Conservation (phyloP, 2,113 vertebrate genomes). For the Anseranas semipalmata region DNA sequence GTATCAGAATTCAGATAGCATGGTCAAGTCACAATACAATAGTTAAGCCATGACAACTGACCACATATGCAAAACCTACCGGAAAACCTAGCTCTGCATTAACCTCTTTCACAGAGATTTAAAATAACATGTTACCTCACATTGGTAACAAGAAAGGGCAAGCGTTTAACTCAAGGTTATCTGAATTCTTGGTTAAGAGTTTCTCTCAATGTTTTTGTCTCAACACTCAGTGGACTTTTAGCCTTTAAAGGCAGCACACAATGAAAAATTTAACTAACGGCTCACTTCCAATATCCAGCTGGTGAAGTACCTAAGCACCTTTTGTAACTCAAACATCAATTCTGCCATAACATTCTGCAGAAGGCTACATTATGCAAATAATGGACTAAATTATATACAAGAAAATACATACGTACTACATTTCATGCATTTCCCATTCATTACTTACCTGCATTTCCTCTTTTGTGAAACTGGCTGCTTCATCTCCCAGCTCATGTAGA, state of each 20-base stretch:
- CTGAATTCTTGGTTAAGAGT: background rate
- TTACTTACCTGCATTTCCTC: conserved; percentile 96
- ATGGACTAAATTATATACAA: background rate
- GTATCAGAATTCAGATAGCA: background rate
- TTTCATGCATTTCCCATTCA: background rate
- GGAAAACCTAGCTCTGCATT: background rate
- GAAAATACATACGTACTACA: background rate
- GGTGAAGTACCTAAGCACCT: background rate
- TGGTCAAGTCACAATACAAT: background rate
- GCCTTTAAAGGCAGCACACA: background rate
- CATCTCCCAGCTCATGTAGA: conserved; percentile 96
- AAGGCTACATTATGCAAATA: background rate
- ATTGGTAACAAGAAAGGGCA: background rate
- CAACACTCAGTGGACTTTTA: background rate
- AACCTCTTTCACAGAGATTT: background rate
- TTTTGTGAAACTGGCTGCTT: conserved; percentile 99
- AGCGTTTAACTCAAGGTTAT: background rate
- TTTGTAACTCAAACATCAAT: background rate
- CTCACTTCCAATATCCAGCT: background rate
- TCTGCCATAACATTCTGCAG: background rate
- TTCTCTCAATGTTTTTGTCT: background rate
- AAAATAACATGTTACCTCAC: background rate
- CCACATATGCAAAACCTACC: background rate
- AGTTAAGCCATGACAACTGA: background rate
- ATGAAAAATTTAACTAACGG: background rate